Conservation (phyloP, 2,113 vertebrate genomes). For the Poicephalus gulielmi region DNA sequence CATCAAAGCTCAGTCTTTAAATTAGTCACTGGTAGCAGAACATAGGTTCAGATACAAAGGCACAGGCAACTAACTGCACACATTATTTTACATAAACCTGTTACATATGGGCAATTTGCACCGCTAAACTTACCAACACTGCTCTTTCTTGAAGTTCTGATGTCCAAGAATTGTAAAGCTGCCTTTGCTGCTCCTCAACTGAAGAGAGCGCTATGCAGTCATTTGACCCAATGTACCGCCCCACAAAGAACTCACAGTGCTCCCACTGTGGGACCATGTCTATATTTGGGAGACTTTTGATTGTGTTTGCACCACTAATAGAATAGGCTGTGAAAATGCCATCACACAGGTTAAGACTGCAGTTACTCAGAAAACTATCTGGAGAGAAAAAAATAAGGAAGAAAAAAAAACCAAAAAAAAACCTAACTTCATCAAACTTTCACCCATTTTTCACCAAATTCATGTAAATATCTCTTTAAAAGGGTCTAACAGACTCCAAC, state of each 20-base stretch:
- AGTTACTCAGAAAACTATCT: neutral
- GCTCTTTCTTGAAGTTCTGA: neutral
- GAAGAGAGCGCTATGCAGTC: neutral
- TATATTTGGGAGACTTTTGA: neutral
- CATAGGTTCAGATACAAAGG: neutral
- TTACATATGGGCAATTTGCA: neutral
- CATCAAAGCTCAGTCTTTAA: neutral
- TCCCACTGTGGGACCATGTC: neutral
- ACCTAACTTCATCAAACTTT: neutral
- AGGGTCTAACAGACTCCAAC: neutral
- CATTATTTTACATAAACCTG: fast-evolving
- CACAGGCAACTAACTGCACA: too few relatives aligned
- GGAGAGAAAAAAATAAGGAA: neutral
- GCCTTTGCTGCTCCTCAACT: neutral
- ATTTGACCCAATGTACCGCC: fast-evolving
- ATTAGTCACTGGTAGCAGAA: neutral
- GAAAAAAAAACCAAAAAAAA: neutral
- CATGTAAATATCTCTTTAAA: neutral
- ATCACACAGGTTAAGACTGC: neutral
- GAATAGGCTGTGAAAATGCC: too few relatives aligned
- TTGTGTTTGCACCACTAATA: neutral
- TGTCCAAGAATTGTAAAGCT: neutral
- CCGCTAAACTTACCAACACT: neutral
- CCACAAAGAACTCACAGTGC: neutral
- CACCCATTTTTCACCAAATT: neutral